Evolutionary conservation across 2,888 invertebrate genomes (phyloP).

Genomic region (Drosophila nigricruria): DNA sequence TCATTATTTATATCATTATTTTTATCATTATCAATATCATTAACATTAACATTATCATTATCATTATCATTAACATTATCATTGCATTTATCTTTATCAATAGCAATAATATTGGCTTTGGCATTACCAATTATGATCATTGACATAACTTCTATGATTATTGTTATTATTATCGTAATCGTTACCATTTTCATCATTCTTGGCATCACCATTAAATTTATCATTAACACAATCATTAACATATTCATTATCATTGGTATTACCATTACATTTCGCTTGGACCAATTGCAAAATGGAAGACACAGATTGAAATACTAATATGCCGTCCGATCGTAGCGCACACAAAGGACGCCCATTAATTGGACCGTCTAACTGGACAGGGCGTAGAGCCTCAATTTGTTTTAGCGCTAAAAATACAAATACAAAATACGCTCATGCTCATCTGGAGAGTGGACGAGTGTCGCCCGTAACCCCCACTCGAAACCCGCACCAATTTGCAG

Average conservation of each 20-base stretch:
- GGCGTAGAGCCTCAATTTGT: conserved; percentile 73
- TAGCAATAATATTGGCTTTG: neutral
- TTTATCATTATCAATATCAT: neutral
- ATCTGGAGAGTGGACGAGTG: conserved; percentile 30
- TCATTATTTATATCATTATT: neutral
- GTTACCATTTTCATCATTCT: neutral
- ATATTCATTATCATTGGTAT: neutral
- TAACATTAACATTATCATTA: neutral
- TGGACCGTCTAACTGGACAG: conserved; percentile 36
- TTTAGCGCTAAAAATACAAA: conserved; percentile 80
- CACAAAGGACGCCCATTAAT: conserved; percentile 34
- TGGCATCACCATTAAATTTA: neutral
- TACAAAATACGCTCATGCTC: conserved; percentile 60
- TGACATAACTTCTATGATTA: neutral
- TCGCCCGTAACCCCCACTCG: conserved; percentile 20
- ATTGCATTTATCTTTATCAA: neutral
- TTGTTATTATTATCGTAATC: neutral
- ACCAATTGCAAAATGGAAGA: too few relatives aligned
- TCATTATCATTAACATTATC: neutral
- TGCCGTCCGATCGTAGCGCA: conserved; percentile 15
- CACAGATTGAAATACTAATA: conserved; percentile 1
- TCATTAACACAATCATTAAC: neutral
- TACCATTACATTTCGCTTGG: too few relatives aligned
- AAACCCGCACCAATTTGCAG: conserved; percentile 72
- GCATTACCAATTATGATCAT: neutral